Base-by-base conservation (phyloP, 2,888 invertebrate species). In the Serripes groenlandicus region DNA sequence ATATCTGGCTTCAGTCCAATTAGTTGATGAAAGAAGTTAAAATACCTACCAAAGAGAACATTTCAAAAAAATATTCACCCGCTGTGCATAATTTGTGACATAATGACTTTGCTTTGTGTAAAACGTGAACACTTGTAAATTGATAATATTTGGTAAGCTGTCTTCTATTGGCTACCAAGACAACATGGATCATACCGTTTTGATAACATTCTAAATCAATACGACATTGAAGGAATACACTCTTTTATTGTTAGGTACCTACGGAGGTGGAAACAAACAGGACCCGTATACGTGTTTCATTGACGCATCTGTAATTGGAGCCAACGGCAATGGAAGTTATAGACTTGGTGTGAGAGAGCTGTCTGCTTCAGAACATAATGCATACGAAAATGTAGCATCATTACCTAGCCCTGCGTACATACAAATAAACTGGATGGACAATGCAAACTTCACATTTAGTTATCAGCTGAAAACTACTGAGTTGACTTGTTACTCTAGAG, bases 401-500 rank as follows among this genome's bases (percentile, higher is more conserved):
- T 78, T 92, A 9, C 89, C 91, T 4, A 80, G 76, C 21, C 37
- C 23, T 7, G 62, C 42, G 9, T 52, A 62, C 5, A 30, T 89
- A 7, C 90, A 91, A n/a, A 82, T 86, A 7, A 90, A 89, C n/a
- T 88, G 87, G 56, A 90, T 91, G 23, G 88, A 87, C 18, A 78
- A 91, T n/a, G 78, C 90, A 9, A 85, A 90, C 26, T 94, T 95
- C 81, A 89, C 90, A 1, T 91, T 92, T 15, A 90, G 93, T 78
- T 95, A 95, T 86, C 86, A 90, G 28, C 78, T 95, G n/a, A 82
- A 92, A 15, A 90, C 94, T 3, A 93, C 89, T 81, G 90, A 93
- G 23, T 91, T 94, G 3, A 94, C 94, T 3, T 95, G 95, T 84
- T 92, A 92, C 71, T 95, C 91, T 83, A 93, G 89, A 77, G 90